phyloP scores from a whole-genome alignment of 2,113 vertebrate genomes.

The Greenwoodochromis staneri region DNA sequence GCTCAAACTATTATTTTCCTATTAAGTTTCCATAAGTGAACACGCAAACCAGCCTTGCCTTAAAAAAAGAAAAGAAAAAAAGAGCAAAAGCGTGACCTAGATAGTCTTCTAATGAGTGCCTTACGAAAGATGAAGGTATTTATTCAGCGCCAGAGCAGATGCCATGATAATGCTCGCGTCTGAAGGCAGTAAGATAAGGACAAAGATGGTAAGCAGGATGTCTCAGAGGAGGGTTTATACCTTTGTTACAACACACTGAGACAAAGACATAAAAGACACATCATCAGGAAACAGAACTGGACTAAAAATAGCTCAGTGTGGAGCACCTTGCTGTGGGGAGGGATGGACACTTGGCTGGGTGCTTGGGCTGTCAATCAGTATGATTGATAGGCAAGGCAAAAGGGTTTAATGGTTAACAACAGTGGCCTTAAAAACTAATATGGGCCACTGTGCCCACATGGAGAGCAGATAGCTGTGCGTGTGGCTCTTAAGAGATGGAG shows the following conservation, averaged over 20 bases:
- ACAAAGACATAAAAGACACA: background rate
- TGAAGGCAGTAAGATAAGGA: conserved; percentile 23
- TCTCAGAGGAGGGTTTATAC: background rate
- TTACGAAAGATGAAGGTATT: conserved; percentile 19
- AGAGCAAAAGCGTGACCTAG: background rate
- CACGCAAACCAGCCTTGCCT: background rate
- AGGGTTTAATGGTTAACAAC: conserved; percentile 17
- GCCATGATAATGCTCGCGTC: conserved; percentile 1
- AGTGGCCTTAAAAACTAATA: conserved; percentile 17
- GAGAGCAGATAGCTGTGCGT: background rate
- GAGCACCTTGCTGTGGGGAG: background rate
- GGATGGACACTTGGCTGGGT: background rate
- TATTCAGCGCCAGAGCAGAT: conserved; percentile 44
- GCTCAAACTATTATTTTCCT: background rate
- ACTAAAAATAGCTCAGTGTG: background rate
- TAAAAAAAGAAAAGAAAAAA: background rate
- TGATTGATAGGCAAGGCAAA: background rate
- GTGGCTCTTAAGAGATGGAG: background rate
- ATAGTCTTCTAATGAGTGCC: conserved; percentile 21
- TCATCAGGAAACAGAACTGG: background rate
- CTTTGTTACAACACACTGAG: background rate
- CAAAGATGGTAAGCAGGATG: background rate
- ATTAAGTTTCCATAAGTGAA: background rate
- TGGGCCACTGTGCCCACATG: background rate
- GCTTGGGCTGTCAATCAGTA: background rate